Base-by-base conservation (phyloP, 2,888 invertebrate species). In the Rhingia rostrata region DNA sequence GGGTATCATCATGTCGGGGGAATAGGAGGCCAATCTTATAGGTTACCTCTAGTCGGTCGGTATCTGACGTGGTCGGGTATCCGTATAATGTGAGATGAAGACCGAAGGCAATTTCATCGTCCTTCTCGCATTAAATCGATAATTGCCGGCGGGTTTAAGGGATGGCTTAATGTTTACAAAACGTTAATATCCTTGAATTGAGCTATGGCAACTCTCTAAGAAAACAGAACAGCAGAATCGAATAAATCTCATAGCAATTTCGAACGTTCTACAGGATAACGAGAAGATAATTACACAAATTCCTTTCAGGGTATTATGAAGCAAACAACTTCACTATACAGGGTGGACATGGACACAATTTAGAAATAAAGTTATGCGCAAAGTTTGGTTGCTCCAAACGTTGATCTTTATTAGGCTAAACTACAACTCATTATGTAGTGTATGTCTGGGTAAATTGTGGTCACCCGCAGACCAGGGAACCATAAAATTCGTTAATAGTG, bases 201-300 rank as follows among this genome's bases (percentile, higher is more conserved):
- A 77, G 54, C 61, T 63, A 69, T 81, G 63, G 69, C 69, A 58
- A 67, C 63, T 69, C 67, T 43, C 30, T 30, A 7, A 22, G 56
- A 51, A 35, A 35, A 70, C 58, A 75, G 58, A 60, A 74, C 22
- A 81, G 75, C 58, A 75, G 75, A 75, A 70, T 75, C 51, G 51
- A 75, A 81, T 81, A 81, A 81, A 81, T 81, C 70, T 81, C 70
- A 47, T 70, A 58, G 75, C 58, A 60, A 58, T 81, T 81, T 81
- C 45, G 75, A 64, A 56, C 74, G 63, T 74, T 81, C 74, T 63
- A 64, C 53, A 51, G 51, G 69, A 70, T 75, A 75, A 81, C 75
- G 81, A 64, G 81, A 70, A 75, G 75, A 64, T 70, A 81, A 81
- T 81, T 81, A 81, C 69, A 70, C 30, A 75, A 81, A 75, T 64